phyloP scores from a whole-genome alignment of 2,113 vertebrate genomes.

The Laticauda laticaudata region DNA sequence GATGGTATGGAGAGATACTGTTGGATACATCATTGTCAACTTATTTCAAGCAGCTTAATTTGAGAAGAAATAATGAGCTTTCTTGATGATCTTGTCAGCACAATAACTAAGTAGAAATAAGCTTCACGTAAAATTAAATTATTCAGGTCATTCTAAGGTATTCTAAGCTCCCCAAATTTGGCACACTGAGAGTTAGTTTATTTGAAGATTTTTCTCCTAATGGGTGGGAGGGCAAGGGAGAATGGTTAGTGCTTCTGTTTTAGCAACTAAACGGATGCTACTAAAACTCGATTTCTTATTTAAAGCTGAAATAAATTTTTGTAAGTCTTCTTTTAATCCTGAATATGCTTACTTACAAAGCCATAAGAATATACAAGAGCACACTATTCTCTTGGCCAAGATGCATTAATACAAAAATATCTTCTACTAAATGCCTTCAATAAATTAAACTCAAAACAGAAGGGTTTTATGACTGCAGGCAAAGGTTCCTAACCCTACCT shows the following conservation, averaged over 20 bases:
- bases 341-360: not conserved
- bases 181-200: not conserved
- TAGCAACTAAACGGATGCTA: not conserved
- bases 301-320: not conserved
- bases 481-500: conserved; percentile 32
- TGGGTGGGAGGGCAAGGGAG: not conserved
- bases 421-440: not conserved
- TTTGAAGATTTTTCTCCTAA: not conserved
- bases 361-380: not conserved
- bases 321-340: not conserved
- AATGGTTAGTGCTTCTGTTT: not conserved
- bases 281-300: not conserved
- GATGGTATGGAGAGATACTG: not conserved
- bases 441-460: not conserved
- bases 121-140: not conserved
- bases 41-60: not conserved
- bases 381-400: not conserved
- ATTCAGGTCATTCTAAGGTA: not conserved
- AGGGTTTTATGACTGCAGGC: conserved; percentile 33
- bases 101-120: not conserved
- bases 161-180: not conserved
- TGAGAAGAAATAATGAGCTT: not conserved
- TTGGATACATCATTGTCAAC: not conserved
- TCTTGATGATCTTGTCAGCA: not conserved
- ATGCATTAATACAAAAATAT: not conserved